These are phyloP conservation scores for Drosophila fulvimacula DNA, from an alignment of 2,888 invertebrate species.

Conservation along the genomic window DNA sequence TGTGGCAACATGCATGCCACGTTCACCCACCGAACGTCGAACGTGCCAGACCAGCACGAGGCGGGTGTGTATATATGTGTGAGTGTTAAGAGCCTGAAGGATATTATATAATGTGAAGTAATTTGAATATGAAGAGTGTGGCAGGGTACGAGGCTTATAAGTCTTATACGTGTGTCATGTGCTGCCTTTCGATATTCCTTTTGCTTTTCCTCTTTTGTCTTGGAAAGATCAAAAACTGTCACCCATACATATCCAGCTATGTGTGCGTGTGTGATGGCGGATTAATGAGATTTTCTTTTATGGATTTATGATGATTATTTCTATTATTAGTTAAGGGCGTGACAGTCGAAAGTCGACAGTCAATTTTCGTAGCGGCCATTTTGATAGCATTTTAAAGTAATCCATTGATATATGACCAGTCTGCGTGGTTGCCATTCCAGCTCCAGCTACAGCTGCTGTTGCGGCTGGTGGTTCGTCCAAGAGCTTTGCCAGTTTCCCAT, in stretches of 20 bases:
- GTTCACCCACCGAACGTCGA: constrained; percentile 57
- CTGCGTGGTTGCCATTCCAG: constrained; percentile 29
- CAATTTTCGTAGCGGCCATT: constrained; percentile 27
- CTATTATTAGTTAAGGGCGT: constrained; percentile 69
- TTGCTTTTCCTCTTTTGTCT: constrained; percentile 32
- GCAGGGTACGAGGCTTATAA: constrained; percentile 73
- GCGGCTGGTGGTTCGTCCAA: neutral
- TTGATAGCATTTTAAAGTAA: constrained; percentile 69
- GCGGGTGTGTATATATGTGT: constrained; percentile 31
- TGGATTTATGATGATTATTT: constrained; percentile 78
- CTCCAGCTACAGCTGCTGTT: constrained; percentile 7
- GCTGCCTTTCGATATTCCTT: constrained; percentile 49
- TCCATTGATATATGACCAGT: constrained; percentile 66
- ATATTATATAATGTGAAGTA: constrained; percentile 79
- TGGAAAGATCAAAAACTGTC: constrained; percentile 58
- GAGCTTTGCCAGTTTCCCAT: constrained; percentile 25
- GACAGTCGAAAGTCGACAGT: constrained; percentile 51
- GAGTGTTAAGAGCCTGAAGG: constrained; percentile 68
- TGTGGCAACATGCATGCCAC: constrained; percentile 67
- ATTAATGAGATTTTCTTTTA: constrained; percentile 78
- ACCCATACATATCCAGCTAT: constrained; percentile 18
- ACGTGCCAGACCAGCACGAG: constrained; percentile 44
- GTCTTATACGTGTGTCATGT: constrained; percentile 58
- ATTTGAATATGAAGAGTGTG: constrained; percentile 80
- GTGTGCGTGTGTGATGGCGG: constrained; percentile 28